Percentiles rank a stretch among this genome's conserved stretches.
Conservation (phyloP, 2,113 vertebrate genomes). For the Callipepla squamata region DNA sequence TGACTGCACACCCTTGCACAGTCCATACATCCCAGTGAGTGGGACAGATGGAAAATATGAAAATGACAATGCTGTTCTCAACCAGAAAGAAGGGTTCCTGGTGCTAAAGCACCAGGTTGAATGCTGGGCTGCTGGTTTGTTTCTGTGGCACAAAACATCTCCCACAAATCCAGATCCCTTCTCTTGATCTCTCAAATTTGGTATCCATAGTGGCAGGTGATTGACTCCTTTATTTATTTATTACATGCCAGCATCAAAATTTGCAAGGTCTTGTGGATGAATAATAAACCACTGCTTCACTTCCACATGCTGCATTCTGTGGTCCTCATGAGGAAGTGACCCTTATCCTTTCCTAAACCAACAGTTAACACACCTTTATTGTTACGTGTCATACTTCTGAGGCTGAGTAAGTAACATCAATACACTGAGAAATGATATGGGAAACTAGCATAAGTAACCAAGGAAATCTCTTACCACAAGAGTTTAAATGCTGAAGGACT, state of each 20-base stretch:
- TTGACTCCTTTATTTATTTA: fast-evolving
- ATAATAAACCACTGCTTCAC: background rate
- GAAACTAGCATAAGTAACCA: constrained; percentile 3
- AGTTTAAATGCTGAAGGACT: background rate
- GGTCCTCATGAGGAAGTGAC: background rate
- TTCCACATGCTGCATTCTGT: constrained; percentile 1
- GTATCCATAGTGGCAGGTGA: background rate
- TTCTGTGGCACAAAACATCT: background rate
- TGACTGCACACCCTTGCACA: background rate
- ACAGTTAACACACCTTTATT: background rate
- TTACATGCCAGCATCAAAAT: background rate
- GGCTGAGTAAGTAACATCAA: background rate
- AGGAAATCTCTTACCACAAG: constrained; percentile 8
- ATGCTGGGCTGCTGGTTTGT: background rate
- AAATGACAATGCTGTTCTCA: background rate
- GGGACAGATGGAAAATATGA: background rate
- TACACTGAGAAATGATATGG: constrained; percentile 4
- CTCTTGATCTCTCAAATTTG: background rate
- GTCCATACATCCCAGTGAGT: no score
- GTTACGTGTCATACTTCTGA: background rate
- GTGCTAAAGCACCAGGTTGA: background rate
- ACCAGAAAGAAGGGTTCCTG: background rate
- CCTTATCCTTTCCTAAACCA: background rate
- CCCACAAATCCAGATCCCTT: background rate
- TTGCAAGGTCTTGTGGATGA: background rate